Percentiles rank a stretch among this genome's conserved stretches.
These are phyloP conservation scores for Junco hyemalis DNA, from an alignment of 2,113 vertebrate genomes.

Conservation along the genomic window DNA sequence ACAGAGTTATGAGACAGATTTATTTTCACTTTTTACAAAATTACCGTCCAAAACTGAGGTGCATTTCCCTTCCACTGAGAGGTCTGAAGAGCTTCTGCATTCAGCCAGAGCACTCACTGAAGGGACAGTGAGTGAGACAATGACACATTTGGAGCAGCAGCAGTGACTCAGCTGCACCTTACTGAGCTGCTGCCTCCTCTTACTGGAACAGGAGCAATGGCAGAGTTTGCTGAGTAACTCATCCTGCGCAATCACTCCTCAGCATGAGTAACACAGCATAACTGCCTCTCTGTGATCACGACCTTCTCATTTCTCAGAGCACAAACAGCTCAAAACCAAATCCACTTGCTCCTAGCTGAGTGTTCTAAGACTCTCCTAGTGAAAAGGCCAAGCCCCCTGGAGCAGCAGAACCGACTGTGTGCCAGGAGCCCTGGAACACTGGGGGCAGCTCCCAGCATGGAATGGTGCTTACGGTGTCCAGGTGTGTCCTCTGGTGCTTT, in stretches of 20 bases:
- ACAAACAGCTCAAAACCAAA: background rate
- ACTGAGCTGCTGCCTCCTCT: background rate
- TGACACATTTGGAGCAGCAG: background rate
- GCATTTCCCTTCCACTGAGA: background rate
- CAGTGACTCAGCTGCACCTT: slow-evolving; percentile 17
- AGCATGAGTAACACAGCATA: background rate
- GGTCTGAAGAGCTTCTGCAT: background rate
- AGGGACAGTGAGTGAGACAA: background rate
- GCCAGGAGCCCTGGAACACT: background rate
- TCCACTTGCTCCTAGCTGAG: background rate
- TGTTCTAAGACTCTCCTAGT: background rate
- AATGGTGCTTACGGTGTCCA: slow-evolving; percentile 88
- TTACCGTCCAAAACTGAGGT: background rate
- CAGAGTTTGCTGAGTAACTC: slow-evolving; percentile 21
- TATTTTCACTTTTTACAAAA: background rate
- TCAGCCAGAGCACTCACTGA: background rate
- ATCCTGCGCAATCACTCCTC: background rate
- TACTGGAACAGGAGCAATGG: slow-evolving; percentile 31
- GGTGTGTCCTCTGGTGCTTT: slow-evolving; percentile 98
- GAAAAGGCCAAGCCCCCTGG: background rate
- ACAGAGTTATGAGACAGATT: background rate
- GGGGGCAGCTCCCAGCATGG: background rate
- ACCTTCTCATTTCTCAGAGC: background rate
- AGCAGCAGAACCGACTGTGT: background rate
- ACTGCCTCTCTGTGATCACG: background rate